Base-by-base conservation (phyloP, 2,113 vertebrate species). In the Talpa occidentalis region DNA sequence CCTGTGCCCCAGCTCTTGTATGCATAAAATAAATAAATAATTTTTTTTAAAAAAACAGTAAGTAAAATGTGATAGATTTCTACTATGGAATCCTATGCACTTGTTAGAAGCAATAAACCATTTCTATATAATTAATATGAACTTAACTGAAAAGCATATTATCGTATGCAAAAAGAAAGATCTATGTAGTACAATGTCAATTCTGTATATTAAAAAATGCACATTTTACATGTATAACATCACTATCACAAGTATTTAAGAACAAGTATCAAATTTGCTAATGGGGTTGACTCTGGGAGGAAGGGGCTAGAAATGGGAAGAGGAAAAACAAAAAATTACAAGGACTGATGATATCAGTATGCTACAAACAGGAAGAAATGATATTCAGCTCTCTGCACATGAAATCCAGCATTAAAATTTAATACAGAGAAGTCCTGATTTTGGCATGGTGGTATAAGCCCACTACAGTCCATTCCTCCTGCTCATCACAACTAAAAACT, bases 131-230 rank as follows among this genome's bases (percentile, higher is more conserved):
- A 76, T 24, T 89, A 19, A 90, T 8, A 60, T 3, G 4, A 90
- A 91, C 42, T 49, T 60, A 70, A 94, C 44, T 64, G n/a, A 97
- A 88, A 93, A 87, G 17, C 5, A 54, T 32, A 76, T 0, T 60
- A 5, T 14, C 72, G 15, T 84, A 80, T 80, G 42, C 56, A 76
- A 91, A 73, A 62, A 74, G 26, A 94, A 81, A 40, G 47, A 85
- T 60, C 37, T 52, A 49, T 21, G 16, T 7, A 69, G 52, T 64
- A 94, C 26, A 92, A 87, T 64, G 26, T 59, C 60, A 97, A 66
- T 40, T 92, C 16, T 35, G 70, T 73, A 82, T 73, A 67, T 72
- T 87, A 69, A 82, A 82, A 94, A 52, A 81, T 22, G 37, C 35
- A 69, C 15, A 5, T 22, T 56, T 56, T 10, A 56, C 19, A 54